Percentiles rank a stretch among this genome's conserved stretches.
Conservation (phyloP, 2,888 invertebrate genomes). For the Drosophila monieri region DNA sequence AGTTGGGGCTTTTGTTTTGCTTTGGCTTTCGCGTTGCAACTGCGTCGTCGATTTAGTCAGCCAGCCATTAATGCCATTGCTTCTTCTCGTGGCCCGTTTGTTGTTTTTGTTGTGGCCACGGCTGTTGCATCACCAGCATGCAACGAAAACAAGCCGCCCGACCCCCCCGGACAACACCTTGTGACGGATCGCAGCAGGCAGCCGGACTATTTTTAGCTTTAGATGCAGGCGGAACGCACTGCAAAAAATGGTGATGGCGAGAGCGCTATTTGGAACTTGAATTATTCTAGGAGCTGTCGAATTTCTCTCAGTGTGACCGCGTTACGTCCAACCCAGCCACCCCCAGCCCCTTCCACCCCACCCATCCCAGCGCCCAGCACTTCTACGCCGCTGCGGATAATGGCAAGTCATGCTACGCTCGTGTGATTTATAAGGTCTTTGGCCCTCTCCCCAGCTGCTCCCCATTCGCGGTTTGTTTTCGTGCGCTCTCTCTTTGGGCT, state of each 20-base stretch:
- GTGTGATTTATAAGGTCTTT: conserved; percentile 80
- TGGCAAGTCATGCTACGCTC: conserved; percentile 77
- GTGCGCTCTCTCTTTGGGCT: conserved; percentile 32
- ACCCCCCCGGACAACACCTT: conserved; percentile 19
- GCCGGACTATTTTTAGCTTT: conserved; percentile 64
- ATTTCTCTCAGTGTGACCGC: background rate
- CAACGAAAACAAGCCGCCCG: conserved; percentile 31
- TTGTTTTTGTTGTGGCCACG: conserved; percentile 38
- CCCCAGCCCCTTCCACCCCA: background rate
- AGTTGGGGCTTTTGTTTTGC: conserved; percentile 40
- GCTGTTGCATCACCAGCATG: conserved; percentile 68
- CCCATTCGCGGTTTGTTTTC: conserved; percentile 28
- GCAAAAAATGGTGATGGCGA: background rate
- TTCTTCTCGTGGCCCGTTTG: conserved; percentile 6
- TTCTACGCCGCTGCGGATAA: conserved; percentile 37
- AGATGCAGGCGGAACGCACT: conserved; percentile 35
- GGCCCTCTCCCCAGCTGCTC: conserved; percentile 48
- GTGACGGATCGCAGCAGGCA: conserved; percentile 26
- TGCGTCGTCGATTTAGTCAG: conserved; percentile 23
- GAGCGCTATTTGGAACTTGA: too few species aligned
- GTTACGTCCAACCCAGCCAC: too few species aligned
- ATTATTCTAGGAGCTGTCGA: too few species aligned
- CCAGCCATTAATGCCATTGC: background rate
- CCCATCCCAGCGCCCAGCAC: conserved; percentile 1
- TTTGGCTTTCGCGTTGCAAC: conserved; percentile 38